These are phyloP conservation scores for Pterostichus madidus DNA, from an alignment of 2,888 invertebrate genomes.

Conservation along the genomic window DNA sequence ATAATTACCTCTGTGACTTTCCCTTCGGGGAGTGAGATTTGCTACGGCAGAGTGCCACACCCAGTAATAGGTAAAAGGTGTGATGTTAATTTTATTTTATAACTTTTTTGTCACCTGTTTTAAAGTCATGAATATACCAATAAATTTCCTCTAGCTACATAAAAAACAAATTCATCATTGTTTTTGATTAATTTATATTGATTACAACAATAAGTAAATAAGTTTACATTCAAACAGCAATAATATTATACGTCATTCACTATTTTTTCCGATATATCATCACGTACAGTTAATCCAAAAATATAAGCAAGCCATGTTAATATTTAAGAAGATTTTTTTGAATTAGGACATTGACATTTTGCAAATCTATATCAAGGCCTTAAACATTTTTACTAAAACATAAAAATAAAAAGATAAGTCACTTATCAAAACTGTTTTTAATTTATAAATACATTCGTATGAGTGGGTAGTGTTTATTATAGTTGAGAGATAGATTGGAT, in stretches of 20 bases:
- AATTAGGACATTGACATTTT: constrained; percentile 65
- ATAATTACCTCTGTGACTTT: no score
- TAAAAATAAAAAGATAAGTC: constrained; percentile 41
- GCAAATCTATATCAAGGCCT: constrained; percentile 60
- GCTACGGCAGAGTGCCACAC: no score
- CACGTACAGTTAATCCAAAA: no score
- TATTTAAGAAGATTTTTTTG: constrained; percentile 42
- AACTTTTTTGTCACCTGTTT: no score
- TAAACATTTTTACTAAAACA: background rate
- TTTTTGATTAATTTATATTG: background rate
- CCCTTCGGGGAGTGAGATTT: no score
- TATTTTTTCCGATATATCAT: background rate
- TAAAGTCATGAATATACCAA: no score
- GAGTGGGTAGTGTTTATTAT: constrained; percentile 14
- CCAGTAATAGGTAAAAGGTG: no score
- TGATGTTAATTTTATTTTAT: no score
- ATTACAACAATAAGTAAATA: constrained; percentile 19
- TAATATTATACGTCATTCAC: background rate
- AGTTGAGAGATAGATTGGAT: background rate
- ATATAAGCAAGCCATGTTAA: constrained; percentile 9
- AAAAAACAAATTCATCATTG: background rate
- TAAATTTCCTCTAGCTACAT: background rate
- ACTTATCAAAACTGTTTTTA: constrained; percentile 33
- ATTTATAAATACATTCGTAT: constrained; percentile 9
- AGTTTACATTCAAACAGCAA: background rate